Evolutionary conservation across 2,797 vertebrate genomes (phyloP), one percentile per base, ranked within the genome.

Genomic region (Pogonophryne albipinna): DNA sequence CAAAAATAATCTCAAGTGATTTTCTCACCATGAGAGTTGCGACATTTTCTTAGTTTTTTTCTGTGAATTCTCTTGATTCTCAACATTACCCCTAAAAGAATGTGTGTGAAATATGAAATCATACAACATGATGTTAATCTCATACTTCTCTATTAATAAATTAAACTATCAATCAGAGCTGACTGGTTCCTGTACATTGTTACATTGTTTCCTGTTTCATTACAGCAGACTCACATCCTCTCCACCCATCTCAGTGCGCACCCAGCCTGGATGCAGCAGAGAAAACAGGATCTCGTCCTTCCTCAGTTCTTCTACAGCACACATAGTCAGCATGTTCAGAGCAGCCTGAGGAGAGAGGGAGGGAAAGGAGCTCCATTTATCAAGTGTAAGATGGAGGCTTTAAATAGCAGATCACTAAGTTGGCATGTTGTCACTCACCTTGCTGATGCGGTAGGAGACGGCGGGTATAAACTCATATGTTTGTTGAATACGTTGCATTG

Each of bases 371-470:
- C 34, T 42, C 57, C 15, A 41, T 8, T 38, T 3, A 0, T 8
- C 12, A 1, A 45, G 41, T 44, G 13, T 5, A 38, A 55, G 31
- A 16, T 14, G 12, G 50, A 34, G 44, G 42, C n/a, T 46, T 46
- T n/a, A 4, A 50, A 15, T 15, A 2, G 46, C 15, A 34, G 11
- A 31, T 61, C n/a, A 71, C 12, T 8, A 23, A 23, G 23, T 49
- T 5, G 17, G 34, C 17, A 56, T 56, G 59, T 11, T 44, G 56
- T 52, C 17, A 1, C 14, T 59, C 80, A 93, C 93, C 91, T 95
- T 95, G 78, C 92, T 95, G 86, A 93, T 67, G 58, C 89, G 89
- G 71, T 94, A 94, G 59, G 91, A 66, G 53, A 92, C 3, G 3
- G 53, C 55, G 1, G 89, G 68, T 8, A 79, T 38, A 11, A 0